Evolutionary conservation across 1,140 invertebrate species (phyloP), one percentile per base, ranked within the genome.

Genomic region (Cardiocondyla obscurior): DNA sequence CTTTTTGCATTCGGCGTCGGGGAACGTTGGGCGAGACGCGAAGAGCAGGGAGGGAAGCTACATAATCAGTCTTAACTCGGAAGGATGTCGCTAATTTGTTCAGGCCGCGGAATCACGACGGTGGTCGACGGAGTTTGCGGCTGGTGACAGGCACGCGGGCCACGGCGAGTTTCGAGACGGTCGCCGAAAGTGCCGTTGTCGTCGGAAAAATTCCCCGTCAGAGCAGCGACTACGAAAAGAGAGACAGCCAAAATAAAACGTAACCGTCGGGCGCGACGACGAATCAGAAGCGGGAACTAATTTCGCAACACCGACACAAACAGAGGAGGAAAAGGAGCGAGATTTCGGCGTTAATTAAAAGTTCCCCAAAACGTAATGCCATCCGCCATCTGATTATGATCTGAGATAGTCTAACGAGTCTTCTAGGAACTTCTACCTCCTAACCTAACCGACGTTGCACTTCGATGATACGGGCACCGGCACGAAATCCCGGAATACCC

Each of bases 311-410:
- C 33, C 33, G 53, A 25, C 16, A 39, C n/a, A 30, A 69, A 83
- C 19, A 44, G 22, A 3, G 22, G 25, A 39, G 12, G 55, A 6
- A 28, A 25, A 12, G 64, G 33, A 36, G 53, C 25, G 44, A 39
- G 72, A 72, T 60, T 86, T 89, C 69, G 85, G 81, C 89, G 88
- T 90, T 90, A 90, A 90, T 90, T 90, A 90, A 90, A 90, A 90
- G 83, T 90, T 89, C 42, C n/a, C 72, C 60, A 83, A 89, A 90
- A 85, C 67, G 69, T 74, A 82, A 86, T 69, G 84, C 65, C 69
- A 57, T 79, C 60, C 74, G 58, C 82, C 70, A 25, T 65, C 85
- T 88, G 84, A 89, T 87, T 85, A 87, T 88, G 69, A 90, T 87
- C 86, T 53, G 62, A 84, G 88, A 89, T 87, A 83, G 81, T 79